These are phyloP conservation scores for Pluvialis apricaria DNA, from an alignment of 2,113 vertebrate genomes.

Conservation along the genomic window DNA sequence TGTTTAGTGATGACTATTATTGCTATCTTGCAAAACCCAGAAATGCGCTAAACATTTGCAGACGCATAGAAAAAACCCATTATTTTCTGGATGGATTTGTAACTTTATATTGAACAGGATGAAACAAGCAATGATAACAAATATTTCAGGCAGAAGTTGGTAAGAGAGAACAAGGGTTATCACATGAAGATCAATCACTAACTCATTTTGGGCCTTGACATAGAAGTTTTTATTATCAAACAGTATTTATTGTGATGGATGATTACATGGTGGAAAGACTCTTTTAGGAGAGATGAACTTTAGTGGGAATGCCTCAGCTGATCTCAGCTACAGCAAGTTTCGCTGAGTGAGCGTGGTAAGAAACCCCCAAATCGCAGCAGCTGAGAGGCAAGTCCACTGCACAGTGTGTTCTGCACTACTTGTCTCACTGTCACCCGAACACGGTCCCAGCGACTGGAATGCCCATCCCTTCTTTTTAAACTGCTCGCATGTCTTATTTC, in stretches of 20 bases:
- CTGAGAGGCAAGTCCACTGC: neutral
- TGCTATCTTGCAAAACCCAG: neutral
- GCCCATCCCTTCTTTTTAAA: neutral
- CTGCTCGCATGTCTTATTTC: neutral
- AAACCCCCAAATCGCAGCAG: neutral
- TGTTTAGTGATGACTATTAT: neutral
- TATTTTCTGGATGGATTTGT: neutral
- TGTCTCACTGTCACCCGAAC: neutral
- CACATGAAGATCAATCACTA: neutral
- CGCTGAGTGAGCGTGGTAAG: fast-evolving
- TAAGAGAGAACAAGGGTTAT: neutral
- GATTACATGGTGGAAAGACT: neutral
- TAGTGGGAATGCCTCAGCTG: neutral
- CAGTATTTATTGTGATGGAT: neutral
- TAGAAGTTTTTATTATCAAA: neutral
- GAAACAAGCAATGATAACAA: neutral
- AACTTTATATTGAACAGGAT: neutral
- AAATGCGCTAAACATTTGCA: neutral
- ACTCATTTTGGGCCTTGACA: neutral
- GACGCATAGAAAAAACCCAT: neutral
- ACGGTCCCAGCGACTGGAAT: neutral
- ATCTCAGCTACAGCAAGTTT: neutral
- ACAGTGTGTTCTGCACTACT: neutral
- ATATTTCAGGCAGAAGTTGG: neutral
- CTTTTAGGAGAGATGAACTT: neutral